Percentiles rank a stretch among this genome's conserved stretches.
Conservation (phyloP, 2,888 invertebrate species). For the Papilio gigon region DNA sequence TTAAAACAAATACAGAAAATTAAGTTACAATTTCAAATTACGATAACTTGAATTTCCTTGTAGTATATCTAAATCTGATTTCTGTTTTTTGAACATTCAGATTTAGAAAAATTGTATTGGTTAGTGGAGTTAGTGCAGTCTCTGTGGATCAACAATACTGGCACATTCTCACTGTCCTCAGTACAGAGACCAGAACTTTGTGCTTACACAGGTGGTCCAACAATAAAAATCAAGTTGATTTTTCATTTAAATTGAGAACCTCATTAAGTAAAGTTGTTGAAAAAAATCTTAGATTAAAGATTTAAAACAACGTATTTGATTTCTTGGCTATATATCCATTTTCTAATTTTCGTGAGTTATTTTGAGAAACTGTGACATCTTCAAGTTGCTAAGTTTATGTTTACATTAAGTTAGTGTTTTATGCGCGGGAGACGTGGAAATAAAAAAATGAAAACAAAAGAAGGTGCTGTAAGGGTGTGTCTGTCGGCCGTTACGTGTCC, state of each 20-base stretch:
- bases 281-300: too few relatives aligned
- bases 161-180: not conserved
- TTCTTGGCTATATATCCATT: not conserved
- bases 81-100: not conserved
- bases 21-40: too few relatives aligned
- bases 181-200: not conserved
- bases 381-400: not conserved
- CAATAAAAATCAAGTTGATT: not conserved
- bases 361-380: not conserved
- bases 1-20: not conserved
- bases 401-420: not conserved
- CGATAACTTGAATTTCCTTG: too few relatives aligned
- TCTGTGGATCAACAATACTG: not conserved
- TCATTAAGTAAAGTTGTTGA: not conserved
- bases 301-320: not conserved
- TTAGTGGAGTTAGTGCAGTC: not conserved
- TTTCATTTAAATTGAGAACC: not conserved
- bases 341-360: not conserved
- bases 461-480: slow-evolving; percentile 39
- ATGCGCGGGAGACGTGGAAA: not conserved
- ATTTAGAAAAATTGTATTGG: not conserved
- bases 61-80: too few relatives aligned
- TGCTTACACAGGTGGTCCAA: not conserved
- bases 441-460: slow-evolving; percentile 36
- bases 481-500: slow-evolving; percentile 38